These are phyloP conservation scores for Chloroceryle aenea DNA, from an alignment of 2,113 vertebrate genomes.

Conservation along the genomic window DNA sequence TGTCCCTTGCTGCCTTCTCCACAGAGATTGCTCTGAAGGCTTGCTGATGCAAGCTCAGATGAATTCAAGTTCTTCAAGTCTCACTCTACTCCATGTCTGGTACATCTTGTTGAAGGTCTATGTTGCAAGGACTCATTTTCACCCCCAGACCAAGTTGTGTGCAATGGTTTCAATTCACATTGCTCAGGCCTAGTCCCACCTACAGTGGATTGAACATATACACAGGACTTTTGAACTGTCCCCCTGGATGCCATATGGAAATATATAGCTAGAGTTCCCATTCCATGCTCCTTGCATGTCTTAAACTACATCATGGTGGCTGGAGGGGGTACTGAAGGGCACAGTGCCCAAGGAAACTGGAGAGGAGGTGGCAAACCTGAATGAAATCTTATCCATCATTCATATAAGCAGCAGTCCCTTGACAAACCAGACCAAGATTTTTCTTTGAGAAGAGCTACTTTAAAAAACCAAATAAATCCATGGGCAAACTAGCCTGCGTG, in stretches of 20 bases:
- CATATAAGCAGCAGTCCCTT: neutral
- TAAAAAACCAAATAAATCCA: too few species aligned
- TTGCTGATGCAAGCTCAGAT: neutral
- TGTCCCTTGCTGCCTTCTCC: neutral
- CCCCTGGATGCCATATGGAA: fast-evolving
- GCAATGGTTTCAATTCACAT: neutral
- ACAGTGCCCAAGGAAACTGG: neutral
- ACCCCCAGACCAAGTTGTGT: fast-evolving
- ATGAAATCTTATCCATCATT: neutral
- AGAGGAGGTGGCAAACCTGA: neutral
- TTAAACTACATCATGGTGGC: neutral
- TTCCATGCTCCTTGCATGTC: neutral
- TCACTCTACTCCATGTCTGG: neutral
- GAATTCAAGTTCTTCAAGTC: neutral
- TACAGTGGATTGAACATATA: neutral
- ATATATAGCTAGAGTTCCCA: neutral
- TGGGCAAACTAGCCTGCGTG: neutral
- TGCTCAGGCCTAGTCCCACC: neutral
- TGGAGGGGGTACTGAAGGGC: neutral
- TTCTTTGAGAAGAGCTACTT: neutral
- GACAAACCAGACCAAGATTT: neutral
- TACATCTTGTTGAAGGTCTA: neutral
- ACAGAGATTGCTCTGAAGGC: neutral
- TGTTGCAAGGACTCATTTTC: neutral
- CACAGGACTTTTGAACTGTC: neutral